phyloP scores from a whole-genome alignment of 1,140 invertebrate genomes.

The Charaxes varanes region DNA sequence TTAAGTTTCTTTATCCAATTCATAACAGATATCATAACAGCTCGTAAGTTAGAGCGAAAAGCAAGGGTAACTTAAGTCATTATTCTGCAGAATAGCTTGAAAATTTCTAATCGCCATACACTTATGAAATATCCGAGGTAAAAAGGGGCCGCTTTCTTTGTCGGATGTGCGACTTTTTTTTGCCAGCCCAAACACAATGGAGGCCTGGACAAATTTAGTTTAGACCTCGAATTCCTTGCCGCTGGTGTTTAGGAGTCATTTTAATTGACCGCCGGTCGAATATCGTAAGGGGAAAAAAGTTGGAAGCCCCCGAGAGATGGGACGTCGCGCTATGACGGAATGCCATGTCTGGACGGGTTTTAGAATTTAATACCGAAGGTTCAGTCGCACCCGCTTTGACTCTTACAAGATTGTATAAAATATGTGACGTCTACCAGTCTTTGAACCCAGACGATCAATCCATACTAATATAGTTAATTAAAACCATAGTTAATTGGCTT shows the following conservation, averaged over 20 bases:
- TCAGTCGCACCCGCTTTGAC: background rate
- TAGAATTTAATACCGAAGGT: background rate
- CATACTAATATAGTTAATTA: too few relatives aligned
- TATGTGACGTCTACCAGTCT: too few relatives aligned
- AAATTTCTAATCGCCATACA: conserved; percentile 50
- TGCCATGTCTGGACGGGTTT: conserved; percentile 16
- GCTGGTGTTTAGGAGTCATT: conserved; percentile 58
- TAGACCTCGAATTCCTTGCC: conserved; percentile 35
- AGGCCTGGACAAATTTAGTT: conserved; percentile 45
- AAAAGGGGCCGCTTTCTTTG: conserved; percentile 53
- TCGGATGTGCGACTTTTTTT: conserved; percentile 42
- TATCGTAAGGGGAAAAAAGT: conserved; percentile 12
- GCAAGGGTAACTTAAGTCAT: conserved; percentile 33
- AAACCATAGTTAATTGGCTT: too few relatives aligned
- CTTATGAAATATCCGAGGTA: conserved; percentile 44
- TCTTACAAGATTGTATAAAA: too few relatives aligned
- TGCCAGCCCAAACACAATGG: conserved; percentile 45
- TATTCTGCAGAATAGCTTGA: conserved; percentile 33
- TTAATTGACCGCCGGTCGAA: conserved; percentile 45
- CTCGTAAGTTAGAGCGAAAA: conserved; percentile 1
- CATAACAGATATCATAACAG: conserved; percentile 6
- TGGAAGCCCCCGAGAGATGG: conserved; percentile 1
- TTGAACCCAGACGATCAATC: too few relatives aligned
- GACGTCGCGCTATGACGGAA: conserved; percentile 46
- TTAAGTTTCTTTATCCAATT: too few relatives aligned